Evolutionary conservation across 1,140 invertebrate genomes (phyloP).

Genomic region (Ganaspis sp.): DNA sequence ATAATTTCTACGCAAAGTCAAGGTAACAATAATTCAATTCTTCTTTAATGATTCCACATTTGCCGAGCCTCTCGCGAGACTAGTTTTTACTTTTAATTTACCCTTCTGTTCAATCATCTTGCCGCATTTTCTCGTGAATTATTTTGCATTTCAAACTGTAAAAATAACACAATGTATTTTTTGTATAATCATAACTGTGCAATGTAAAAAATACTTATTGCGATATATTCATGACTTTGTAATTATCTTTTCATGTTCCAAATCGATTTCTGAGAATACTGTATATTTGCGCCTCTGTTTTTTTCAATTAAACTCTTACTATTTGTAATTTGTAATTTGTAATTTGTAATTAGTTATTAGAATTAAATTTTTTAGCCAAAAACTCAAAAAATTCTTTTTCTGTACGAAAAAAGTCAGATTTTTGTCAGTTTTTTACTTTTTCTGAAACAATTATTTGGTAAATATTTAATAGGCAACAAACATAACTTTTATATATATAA

Average conservation of each 20-base stretch:
- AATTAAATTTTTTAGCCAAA: too few species aligned
- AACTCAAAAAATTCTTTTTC: too few species aligned
- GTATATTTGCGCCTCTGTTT: too few species aligned
- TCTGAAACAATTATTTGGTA: too few species aligned
- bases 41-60: background rate
- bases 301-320: too few species aligned
- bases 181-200: background rate
- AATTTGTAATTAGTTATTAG: too few species aligned
- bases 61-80: conserved; percentile 17
- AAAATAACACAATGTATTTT: background rate
- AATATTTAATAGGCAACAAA: too few species aligned
- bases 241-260: background rate
- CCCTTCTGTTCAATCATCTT: background rate
- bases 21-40: conserved; percentile 4
- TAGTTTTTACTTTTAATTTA: background rate
- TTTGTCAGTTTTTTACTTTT: too few species aligned
- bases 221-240: background rate
- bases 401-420: too few species aligned
- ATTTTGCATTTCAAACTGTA: background rate
- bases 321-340: too few species aligned
- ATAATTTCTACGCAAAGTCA: conserved; percentile 12
- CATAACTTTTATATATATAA: too few species aligned
- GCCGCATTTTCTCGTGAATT: background rate
- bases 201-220: background rate
- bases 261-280: background rate